Percentiles rank a stretch among this genome's conserved stretches.
These are phyloP conservation scores for Lochmaea crataegi DNA, from an alignment of 2,888 invertebrate genomes.

Conservation along the genomic window DNA sequence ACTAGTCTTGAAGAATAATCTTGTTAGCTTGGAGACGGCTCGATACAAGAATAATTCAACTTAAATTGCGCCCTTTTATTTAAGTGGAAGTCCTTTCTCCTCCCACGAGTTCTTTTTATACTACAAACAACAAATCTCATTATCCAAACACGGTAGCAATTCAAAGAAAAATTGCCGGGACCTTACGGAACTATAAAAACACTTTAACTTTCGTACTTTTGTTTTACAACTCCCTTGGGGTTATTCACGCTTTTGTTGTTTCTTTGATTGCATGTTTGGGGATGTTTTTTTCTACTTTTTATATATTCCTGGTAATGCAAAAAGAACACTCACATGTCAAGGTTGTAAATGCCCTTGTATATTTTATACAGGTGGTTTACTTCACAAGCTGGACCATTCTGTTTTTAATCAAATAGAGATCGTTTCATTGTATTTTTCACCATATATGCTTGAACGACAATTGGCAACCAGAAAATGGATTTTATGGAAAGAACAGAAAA, in stretches of 20 bases:
- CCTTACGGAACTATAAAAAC: slow-evolving; percentile 26
- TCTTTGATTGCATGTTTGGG: slow-evolving; percentile 25
- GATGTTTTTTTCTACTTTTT: slow-evolving; percentile 19
- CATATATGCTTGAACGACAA: no score
- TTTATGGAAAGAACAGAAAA: no score
- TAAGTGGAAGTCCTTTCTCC: neutral
- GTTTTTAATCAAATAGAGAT: no score
- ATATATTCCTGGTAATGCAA: slow-evolving; percentile 13
- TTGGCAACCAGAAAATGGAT: no score
- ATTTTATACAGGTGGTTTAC: neutral
- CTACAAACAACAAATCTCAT: slow-evolving; percentile 25
- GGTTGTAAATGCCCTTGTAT: neutral
- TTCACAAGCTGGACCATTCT: no score
- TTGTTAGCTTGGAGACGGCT: neutral
- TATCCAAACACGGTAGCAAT: slow-evolving; percentile 25
- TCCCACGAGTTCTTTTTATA: slow-evolving; percentile 1
- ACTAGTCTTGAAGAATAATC: neutral
- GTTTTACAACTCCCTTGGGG: slow-evolving; percentile 20
- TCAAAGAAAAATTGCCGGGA: slow-evolving; percentile 26
- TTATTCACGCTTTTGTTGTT: slow-evolving; percentile 28
- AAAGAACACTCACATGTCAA: neutral
- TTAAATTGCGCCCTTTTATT: slow-evolving; percentile 13
- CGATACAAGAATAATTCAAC: slow-evolving; percentile 1
- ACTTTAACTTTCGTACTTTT: slow-evolving; percentile 26
- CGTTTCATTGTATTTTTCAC: no score